Conservation (phyloP, 1,140 invertebrate genomes). For the Meteorus sp. region DNA sequence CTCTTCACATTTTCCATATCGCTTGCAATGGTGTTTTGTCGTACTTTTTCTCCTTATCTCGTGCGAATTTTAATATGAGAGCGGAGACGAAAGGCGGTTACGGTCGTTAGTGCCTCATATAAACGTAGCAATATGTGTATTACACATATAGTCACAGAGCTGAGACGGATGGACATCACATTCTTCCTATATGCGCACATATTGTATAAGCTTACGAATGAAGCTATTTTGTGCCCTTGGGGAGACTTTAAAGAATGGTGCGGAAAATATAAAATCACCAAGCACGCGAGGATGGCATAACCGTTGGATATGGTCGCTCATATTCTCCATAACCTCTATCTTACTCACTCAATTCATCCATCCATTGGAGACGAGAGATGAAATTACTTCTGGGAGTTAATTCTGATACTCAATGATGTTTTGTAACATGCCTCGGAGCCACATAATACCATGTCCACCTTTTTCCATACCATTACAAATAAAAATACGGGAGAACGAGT, state of each 20-base stretch:
- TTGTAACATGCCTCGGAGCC: not conserved
- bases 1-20: too few species aligned
- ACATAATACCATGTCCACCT: not conserved
- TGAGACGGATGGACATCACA: not conserved
- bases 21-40: not conserved
- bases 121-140: too few species aligned
- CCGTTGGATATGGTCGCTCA: not conserved
- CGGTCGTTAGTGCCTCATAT: slow-evolving; percentile 23
- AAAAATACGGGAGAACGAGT: too few species aligned
- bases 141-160: too few species aligned
- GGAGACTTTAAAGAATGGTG: slow-evolving; percentile 20
- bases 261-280: slow-evolving; percentile 27
- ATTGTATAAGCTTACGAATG: slow-evolving; percentile 12
- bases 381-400: slow-evolving; percentile 26
- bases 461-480: too few species aligned
- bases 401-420: slow-evolving; percentile 19
- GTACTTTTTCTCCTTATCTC: not conserved
- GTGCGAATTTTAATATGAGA: slow-evolving; percentile 19
- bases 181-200: too few species aligned
- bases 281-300: slow-evolving; percentile 7
- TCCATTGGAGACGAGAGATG: not conserved
- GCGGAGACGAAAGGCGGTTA: slow-evolving; percentile 7
- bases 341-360: not conserved
- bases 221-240: slow-evolving; percentile 24
- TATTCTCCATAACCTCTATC: not conserved